phyloP scores from a whole-genome alignment of 2,113 vertebrate genomes.

The Chroicocephalus ridibundus region DNA sequence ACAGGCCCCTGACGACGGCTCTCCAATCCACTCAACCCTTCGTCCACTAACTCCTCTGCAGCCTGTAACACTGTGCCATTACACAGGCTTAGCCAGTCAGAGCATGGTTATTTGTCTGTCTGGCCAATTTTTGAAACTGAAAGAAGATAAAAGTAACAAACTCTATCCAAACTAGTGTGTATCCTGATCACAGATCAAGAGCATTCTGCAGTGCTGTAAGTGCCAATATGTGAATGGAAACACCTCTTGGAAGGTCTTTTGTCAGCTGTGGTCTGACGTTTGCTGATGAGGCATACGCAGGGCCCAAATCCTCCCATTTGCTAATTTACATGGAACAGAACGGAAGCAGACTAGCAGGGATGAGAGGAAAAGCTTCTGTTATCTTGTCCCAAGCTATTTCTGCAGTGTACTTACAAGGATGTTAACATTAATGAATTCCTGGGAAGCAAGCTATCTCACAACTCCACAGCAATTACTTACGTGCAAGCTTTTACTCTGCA shows the following conservation, averaged over 20 bases:
- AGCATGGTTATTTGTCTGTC: not conserved
- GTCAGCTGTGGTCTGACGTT: not conserved
- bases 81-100: not conserved
- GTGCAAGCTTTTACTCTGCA: not conserved
- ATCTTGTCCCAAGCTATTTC: not conserved
- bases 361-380: not conserved
- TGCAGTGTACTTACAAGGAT: not conserved
- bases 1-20: not conserved
- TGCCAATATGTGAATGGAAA: not conserved
- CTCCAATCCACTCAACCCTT: not conserved
- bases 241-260: not conserved
- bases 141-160: not conserved
- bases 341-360: not conserved
- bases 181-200: not conserved
- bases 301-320: not conserved
- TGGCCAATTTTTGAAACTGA: not conserved
- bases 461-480: not conserved
- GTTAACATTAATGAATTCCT: not conserved
- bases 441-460: not conserved
- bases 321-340: not conserved
- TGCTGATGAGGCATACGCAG: not conserved
- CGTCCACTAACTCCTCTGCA: not conserved
- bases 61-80: not conserved
- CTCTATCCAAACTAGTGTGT: not conserved
- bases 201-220: not conserved